phyloP scores from a whole-genome alignment of 2,888 invertebrate genomes.

The Pammene fasciana region DNA sequence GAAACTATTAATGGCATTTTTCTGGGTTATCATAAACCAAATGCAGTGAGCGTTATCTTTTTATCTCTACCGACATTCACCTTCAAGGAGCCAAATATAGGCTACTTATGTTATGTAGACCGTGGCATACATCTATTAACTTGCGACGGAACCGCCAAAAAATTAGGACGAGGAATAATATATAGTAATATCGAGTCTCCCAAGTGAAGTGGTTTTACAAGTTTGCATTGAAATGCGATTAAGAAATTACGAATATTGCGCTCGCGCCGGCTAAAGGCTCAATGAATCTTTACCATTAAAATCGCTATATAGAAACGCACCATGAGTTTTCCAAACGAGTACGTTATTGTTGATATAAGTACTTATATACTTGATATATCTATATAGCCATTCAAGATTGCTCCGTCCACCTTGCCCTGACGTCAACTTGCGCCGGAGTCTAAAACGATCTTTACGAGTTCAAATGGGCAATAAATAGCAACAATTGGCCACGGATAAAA shows the following conservation, averaged over 20 bases:
- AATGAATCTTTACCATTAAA: background rate
- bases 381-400: slow-evolving; percentile 13
- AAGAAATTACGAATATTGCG: background rate
- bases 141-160: too few relatives aligned
- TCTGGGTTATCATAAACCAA: slow-evolving; percentile 5
- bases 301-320: background rate
- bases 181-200: too few relatives aligned
- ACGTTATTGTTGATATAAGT: slow-evolving; percentile 11
- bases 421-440: slow-evolving; percentile 38
- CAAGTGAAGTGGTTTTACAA: too few relatives aligned
- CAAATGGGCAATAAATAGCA: slow-evolving; percentile 41
- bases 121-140: background rate
- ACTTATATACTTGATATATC: too few relatives aligned
- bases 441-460: slow-evolving; percentile 42
- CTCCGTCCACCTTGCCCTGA: slow-evolving; percentile 32
- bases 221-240: too few relatives aligned
- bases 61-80: slow-evolving; percentile 21
- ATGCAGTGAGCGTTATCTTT: slow-evolving; percentile 21
- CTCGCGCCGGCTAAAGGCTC: background rate
- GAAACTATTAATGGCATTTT: background rate
- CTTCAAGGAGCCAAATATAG: slow-evolving; percentile 9
- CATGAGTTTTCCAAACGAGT: background rate
- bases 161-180: too few relatives aligned
- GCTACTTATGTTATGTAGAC: slow-evolving; percentile 3
- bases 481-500: slow-evolving; percentile 39